Conservation (phyloP, 2,888 invertebrate species). For the Druceiella hillmani region DNA sequence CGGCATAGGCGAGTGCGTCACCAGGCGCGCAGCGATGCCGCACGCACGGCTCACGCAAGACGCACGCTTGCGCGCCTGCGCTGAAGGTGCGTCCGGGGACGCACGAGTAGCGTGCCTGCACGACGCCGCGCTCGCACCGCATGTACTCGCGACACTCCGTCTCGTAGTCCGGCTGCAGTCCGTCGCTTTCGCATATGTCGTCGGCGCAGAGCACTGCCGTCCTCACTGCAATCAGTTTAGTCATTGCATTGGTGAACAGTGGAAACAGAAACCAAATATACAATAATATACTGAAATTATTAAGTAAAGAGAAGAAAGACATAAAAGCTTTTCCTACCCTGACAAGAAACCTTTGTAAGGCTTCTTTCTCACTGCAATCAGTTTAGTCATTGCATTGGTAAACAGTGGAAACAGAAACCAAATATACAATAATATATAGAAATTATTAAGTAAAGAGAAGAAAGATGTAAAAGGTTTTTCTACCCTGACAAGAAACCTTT, state of each 20-base stretch:
- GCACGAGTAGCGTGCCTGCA: constrained; percentile 37
- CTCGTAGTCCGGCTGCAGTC: constrained; percentile 43
- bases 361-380: no score
- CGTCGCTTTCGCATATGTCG: constrained; percentile 35
- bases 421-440: no score
- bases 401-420: no score
- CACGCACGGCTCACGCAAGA: constrained; percentile 37
- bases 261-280: no score
- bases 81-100: constrained; percentile 40
- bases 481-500: no score
- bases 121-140: constrained; percentile 35
- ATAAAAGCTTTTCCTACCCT: not conserved
- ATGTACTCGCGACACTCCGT: constrained; percentile 43
- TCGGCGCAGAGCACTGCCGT: constrained; percentile 4
- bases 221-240: no score
- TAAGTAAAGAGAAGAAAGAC: not conserved
- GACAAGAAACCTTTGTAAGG: no score
- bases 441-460: no score
- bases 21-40: constrained; percentile 36
- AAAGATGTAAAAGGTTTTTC: no score
- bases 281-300: no score
- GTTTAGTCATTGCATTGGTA: no score
- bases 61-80: constrained; percentile 40
- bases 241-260: no score
- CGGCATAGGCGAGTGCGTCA: constrained; percentile 45